Base-by-base conservation (phyloP, 2,797 vertebrate genomes). In the Trachops cirrhosus region DNA sequence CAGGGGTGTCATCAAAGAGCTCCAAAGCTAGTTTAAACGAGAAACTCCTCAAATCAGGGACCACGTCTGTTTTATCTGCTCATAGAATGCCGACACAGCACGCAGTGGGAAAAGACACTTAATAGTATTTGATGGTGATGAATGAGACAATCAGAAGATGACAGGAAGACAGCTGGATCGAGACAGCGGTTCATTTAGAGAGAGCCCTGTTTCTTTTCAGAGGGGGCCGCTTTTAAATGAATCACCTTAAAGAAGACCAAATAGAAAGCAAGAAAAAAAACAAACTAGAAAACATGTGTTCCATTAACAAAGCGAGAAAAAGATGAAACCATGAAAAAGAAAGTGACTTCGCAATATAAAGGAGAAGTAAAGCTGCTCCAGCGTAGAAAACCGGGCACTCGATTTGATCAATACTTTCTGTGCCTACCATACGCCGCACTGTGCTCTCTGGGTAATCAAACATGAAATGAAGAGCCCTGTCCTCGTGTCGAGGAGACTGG, bases 121-220 rank as follows among this genome's bases (percentile, higher is more conserved):
- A 97, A 97, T 93, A 97, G 95, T 95, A 95, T 95, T 86, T 96
- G 93, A 96, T 83, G 97, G 68, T 87, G 97, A 96, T 95, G 96
- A 97, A 98, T 96, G 96, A 97, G 94, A 96, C 96, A 97, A 97
- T 95, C 96, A 97, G 93, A 96, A 93, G 86, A 96, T 70, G 95
- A 92, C 97, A 97, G 94, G 97, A 96, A 98, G 96, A 94, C 97
- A 97, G 96, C 97, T 97, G 97, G 96, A 85, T 96, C 0, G 59
- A 89, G 94, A 86, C 0, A 89, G 96, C 41, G 19, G 94, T 89
- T 94, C 95, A 39, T 83, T 97, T 75, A 59, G 50, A 91, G 18
- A 91, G 39, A 71, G 91, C 48, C 74, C 32, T 18, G 37, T n/a
- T 94, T 85, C 91, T 83, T 82, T 87, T 67, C 83, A 93, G 70